phyloP scores from a whole-genome alignment of 2,888 invertebrate genomes.

The Cryptops parisi region DNA sequence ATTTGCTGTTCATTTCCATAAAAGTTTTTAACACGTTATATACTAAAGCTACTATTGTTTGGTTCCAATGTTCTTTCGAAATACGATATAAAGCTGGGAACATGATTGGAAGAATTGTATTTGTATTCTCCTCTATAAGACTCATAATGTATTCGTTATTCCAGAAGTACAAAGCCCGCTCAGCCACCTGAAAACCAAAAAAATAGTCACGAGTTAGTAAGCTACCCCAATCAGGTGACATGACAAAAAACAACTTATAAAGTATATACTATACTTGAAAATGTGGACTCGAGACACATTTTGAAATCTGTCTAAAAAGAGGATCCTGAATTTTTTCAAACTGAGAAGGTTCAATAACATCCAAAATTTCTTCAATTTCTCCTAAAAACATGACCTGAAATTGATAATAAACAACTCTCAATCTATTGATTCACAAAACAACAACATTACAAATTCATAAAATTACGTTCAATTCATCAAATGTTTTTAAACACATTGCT shows the following conservation, averaged over 20 bases:
- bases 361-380: conserved; percentile 97
- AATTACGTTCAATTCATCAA: background rate
- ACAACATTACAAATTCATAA: conserved; percentile 6
- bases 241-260: background rate
- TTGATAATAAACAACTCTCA: too few species aligned
- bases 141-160: conserved; percentile 99
- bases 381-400: conserved; percentile 94
- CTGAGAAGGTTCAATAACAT: conserved; percentile 98
- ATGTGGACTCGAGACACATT: conserved; percentile 99
- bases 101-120: conserved; percentile 98
- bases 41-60: conserved; percentile 96
- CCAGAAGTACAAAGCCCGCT: conserved; percentile 98
- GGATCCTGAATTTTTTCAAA: conserved; percentile 98
- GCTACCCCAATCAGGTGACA: too few species aligned
- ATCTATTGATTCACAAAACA: too few species aligned
- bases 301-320: conserved; percentile 93
- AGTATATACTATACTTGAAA: conserved; percentile 86
- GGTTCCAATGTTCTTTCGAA: conserved; percentile 99
- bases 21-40: conserved; percentile 99
- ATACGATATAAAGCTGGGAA: conserved; percentile 98
- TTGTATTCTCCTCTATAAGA: conserved; percentile 95
- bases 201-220: too few species aligned
- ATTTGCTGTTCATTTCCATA: conserved; percentile 99
- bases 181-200: conserved; percentile 65
- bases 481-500: too few species aligned